Percentiles rank a stretch among this genome's conserved stretches.
Evolutionary conservation across 2,888 invertebrate species (phyloP).

Genomic region (Macropis europaea): DNA sequence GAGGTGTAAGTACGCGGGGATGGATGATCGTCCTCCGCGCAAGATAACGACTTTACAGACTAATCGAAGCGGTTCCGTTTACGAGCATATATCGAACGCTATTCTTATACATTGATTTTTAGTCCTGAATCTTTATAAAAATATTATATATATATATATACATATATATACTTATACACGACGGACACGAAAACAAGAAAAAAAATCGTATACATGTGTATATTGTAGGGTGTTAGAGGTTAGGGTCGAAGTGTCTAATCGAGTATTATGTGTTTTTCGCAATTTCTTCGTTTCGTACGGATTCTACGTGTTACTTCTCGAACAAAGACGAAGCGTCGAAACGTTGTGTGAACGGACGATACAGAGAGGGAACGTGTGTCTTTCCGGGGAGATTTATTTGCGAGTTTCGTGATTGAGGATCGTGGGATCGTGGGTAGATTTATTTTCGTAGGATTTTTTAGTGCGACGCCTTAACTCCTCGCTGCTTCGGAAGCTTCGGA

Average conservation of each 20-base stretch:
- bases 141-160: constrained; percentile 30
- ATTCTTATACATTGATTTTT: constrained; percentile 52
- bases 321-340: constrained; percentile 22
- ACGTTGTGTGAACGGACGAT: neutral
- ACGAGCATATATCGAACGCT: constrained; percentile 42
- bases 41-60: constrained; percentile 17
- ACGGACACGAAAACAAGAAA: neutral
- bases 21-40: no score
- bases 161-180: constrained; percentile 8
- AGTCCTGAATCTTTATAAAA: constrained; percentile 43
- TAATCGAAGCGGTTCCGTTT: constrained; percentile 36
- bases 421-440: neutral
- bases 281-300: constrained; percentile 12
- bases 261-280: constrained; percentile 24
- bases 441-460: constrained; percentile 29
- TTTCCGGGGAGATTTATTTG: neutral
- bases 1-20: neutral
- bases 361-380: neutral
- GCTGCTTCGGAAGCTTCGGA: neutral
- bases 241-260: constrained; percentile 22
- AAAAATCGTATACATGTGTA: constrained; percentile 13
- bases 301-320: neutral
- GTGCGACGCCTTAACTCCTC: neutral
- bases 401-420: neutral
- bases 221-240: constrained; percentile 16